phyloP scores from a whole-genome alignment of 2,113 vertebrate species.

The Semnornis frantzii region DNA sequence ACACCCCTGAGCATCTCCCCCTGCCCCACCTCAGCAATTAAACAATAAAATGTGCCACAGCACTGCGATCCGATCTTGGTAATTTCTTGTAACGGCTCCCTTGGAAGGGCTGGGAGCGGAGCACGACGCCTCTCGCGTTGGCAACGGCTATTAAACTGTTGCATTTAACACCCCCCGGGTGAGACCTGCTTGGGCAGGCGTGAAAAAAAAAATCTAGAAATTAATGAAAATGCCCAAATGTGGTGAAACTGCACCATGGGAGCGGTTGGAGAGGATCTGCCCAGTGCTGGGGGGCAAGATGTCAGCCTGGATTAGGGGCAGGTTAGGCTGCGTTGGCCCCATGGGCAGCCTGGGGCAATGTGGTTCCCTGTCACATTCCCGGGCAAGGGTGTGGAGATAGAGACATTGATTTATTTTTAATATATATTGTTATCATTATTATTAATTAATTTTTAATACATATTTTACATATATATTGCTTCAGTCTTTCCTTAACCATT shows the following conservation, averaged over 20 bases:
- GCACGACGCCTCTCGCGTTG: background rate
- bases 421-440: background rate
- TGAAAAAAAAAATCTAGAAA: background rate
- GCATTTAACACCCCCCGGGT: background rate
- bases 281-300: background rate
- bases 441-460: background rate
- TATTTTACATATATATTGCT: fast-evolving
- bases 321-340: background rate
- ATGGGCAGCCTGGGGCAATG: background rate
- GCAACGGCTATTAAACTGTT: background rate
- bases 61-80: background rate
- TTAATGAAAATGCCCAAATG: background rate
- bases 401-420: background rate
- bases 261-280: background rate
- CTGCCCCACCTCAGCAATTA: background rate
- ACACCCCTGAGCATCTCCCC: background rate
- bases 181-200: background rate
- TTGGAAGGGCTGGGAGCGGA: background rate
- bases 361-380: fast-evolving
- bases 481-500: background rate
- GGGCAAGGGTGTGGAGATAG: background rate
- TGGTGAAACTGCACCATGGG: fast-evolving
- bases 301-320: background rate
- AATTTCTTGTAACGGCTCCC: background rate
- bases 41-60: background rate